Conservation (phyloP, 2,113 vertebrate species). For the Poeciliopsis prolifica region DNA sequence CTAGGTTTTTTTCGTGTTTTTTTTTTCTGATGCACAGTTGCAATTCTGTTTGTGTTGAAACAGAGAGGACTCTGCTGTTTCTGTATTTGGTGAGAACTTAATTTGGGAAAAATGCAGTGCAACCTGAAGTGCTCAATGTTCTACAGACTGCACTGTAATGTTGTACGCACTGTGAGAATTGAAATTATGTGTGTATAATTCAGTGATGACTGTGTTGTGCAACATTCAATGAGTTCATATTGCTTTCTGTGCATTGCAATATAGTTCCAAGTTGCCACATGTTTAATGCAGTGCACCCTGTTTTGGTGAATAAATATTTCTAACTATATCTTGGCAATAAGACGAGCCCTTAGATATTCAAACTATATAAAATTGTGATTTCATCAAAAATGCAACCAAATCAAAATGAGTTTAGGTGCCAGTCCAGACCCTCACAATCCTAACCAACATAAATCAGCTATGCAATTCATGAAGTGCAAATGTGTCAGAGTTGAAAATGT, state of each 20-base stretch:
- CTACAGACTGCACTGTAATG: neutral
- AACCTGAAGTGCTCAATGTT: neutral
- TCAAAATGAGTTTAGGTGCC: slow-evolving; percentile 78
- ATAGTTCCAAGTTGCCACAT: neutral
- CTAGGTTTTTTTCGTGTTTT: no score
- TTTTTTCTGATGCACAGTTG: no score
- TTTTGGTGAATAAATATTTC: neutral
- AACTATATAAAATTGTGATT: neutral
- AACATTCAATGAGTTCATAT: neutral
- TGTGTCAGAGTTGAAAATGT: slow-evolving; percentile 99
- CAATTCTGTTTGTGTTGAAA: no score
- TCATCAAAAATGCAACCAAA: neutral
- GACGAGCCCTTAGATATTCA: neutral
- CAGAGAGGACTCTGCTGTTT: neutral
- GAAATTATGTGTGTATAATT: neutral
- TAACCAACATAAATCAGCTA: slow-evolving; percentile 92
- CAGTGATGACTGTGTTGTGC: neutral
- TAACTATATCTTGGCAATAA: neutral
- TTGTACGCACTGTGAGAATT: neutral
- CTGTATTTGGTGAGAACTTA: neutral
- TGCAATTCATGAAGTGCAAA: slow-evolving; percentile 93
- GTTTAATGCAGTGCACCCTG: neutral
- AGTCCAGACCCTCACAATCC: slow-evolving; percentile 77
- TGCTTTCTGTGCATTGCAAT: neutral
- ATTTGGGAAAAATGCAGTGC: neutral